Evolutionary conservation across 2,888 invertebrate species (phyloP).

Genomic region (Blomia tropicalis): DNA sequence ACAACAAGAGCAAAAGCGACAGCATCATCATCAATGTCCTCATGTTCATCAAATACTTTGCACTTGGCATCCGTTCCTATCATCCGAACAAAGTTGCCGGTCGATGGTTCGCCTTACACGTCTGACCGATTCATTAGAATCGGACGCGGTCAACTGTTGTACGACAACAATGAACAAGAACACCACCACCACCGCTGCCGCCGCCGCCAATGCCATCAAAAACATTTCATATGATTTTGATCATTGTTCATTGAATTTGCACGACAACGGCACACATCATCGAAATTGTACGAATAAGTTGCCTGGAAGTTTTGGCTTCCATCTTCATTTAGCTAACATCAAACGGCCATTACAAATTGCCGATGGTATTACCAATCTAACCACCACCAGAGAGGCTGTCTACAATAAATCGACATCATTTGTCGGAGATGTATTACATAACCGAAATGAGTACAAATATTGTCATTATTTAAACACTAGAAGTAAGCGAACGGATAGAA

Average conservation of each 20-base stretch:
- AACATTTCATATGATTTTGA: too few relatives aligned
- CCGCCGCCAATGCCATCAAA: neutral
- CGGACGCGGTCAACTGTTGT: neutral
- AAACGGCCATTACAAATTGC: neutral
- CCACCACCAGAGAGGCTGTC: neutral
- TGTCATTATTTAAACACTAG: too few relatives aligned
- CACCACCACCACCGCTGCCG: neutral
- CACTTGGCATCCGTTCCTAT: neutral
- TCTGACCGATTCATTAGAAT: neutral
- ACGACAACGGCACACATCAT: neutral
- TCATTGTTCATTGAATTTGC: neutral
- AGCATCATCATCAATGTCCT: too few relatives aligned
- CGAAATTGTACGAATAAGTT: conserved; percentile 2
- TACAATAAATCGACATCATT: conserved; percentile 2
- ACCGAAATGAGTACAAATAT: neutral
- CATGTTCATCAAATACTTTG: neutral
- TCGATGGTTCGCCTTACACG: neutral
- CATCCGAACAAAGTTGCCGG: too few relatives aligned
- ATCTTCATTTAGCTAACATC: neutral
- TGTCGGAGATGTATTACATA: neutral
- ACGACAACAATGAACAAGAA: neutral
- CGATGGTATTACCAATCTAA: neutral
- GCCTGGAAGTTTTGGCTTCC: neutral
- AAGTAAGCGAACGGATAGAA: too few relatives aligned
- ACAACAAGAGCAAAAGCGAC: too few relatives aligned